These are phyloP conservation scores for Darevskia nairensis DNA, from an alignment of 2,797 vertebrate species.

Conservation along the genomic window DNA sequence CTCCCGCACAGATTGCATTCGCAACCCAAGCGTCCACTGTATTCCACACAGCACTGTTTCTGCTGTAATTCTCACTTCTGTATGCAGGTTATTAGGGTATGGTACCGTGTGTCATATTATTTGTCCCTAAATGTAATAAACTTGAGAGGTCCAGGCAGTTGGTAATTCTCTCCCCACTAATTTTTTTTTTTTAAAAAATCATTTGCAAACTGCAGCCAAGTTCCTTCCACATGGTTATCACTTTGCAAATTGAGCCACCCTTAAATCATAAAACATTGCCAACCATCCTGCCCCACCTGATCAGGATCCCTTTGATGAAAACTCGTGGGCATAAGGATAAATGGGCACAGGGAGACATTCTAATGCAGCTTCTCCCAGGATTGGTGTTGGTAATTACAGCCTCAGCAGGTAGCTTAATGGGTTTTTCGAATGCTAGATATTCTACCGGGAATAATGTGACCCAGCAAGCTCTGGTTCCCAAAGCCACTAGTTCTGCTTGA, in stretches of 20 bases:
- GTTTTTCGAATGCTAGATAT: conserved; percentile 11
- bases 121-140: neutral
- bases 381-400: neutral
- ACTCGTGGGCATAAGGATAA: neutral
- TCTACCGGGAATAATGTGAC: conserved; percentile 12
- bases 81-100: neutral
- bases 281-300: neutral
- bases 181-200: no score
- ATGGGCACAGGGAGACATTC: neutral
- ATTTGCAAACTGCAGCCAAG: neutral
- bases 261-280: neutral
- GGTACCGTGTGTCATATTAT: neutral
- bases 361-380: neutral
- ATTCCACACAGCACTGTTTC: neutral
- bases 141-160: neutral
- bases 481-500: neutral
- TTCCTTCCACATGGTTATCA: neutral
- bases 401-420: neutral
- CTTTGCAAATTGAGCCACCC: neutral
- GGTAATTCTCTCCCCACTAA: neutral
- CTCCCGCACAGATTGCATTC: no score
- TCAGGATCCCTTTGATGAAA: conserved; percentile 13
- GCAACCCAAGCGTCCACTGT: no score
- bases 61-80: no score
- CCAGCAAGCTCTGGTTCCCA: neutral